Conservation (phyloP, 2,888 invertebrate genomes). For the Xylophagus ater region DNA sequence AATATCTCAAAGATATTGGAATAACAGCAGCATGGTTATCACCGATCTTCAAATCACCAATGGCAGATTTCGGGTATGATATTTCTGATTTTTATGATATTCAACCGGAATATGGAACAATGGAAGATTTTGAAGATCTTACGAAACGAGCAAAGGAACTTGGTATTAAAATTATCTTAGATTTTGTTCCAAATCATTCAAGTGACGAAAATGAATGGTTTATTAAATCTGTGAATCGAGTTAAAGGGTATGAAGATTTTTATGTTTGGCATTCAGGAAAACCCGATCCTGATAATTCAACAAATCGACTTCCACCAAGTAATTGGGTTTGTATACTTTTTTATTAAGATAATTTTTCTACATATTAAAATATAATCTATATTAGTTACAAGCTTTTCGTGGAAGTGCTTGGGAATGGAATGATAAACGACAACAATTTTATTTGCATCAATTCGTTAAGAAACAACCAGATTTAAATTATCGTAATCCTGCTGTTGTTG, state of each 20-base stretch:
- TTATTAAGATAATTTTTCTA: neutral
- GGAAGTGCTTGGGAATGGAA: slow-evolving; percentile 54
- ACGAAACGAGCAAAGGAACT: slow-evolving; percentile 33
- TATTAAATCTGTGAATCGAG: slow-evolving; percentile 48
- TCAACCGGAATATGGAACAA: slow-evolving; percentile 46
- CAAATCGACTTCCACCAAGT: slow-evolving; percentile 36
- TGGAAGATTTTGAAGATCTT: slow-evolving; percentile 44
- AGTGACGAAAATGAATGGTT: slow-evolving; percentile 79
- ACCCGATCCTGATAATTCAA: slow-evolving; percentile 33
- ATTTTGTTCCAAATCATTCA: slow-evolving; percentile 48
- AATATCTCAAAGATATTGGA: slow-evolving; percentile 45
- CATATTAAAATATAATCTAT: neutral
- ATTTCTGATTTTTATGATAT: slow-evolving; percentile 46
- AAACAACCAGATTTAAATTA: slow-evolving; percentile 58
- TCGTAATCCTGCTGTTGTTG: slow-evolving; percentile 40
- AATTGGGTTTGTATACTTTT: slow-evolving; percentile 38
- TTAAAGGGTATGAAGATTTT: slow-evolving; percentile 55
- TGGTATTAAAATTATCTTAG: slow-evolving; percentile 37
- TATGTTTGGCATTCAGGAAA: slow-evolving; percentile 57
- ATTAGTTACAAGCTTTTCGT: slow-evolving; percentile 41
- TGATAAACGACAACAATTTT: slow-evolving; percentile 45
- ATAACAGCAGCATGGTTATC: slow-evolving; percentile 50
- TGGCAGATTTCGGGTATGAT: slow-evolving; percentile 56
- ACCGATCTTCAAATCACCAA: slow-evolving; percentile 52
- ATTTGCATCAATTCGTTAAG: slow-evolving; percentile 50